phyloP scores from a whole-genome alignment of 1,140 invertebrate species.

The Samia ricini region DNA sequence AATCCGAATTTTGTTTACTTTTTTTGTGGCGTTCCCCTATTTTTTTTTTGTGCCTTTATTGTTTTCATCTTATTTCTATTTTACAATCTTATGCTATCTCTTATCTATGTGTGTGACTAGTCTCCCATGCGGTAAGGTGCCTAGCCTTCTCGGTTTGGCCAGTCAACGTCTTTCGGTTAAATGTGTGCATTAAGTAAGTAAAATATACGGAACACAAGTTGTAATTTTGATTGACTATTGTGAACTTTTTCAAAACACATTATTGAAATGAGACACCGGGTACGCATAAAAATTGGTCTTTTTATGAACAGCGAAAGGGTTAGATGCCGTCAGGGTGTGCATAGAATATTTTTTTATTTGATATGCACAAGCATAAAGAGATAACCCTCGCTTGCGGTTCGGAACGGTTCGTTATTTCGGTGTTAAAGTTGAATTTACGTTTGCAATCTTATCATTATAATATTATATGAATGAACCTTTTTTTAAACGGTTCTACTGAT shows the following conservation, averaged over 20 bases:
- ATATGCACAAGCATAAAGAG: constrained; percentile 32
- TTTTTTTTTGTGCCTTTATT: too few relatives aligned
- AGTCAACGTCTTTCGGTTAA: too few relatives aligned
- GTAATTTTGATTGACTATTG: not conserved
- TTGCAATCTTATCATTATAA: constrained; percentile 23
- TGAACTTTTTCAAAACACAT: constrained; percentile 51
- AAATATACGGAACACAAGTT: not conserved
- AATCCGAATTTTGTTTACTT: too few relatives aligned
- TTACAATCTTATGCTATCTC: too few relatives aligned
- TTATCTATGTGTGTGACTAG: too few relatives aligned
- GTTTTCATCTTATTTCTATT: too few relatives aligned
- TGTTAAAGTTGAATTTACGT: constrained; percentile 54
- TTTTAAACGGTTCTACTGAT: not conserved
- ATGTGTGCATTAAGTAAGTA: too few relatives aligned
- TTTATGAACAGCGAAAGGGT: constrained; percentile 61
- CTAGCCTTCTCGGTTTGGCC: too few relatives aligned
- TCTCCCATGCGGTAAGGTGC: too few relatives aligned
- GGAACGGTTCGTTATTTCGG: constrained; percentile 52
- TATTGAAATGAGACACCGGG: constrained; percentile 75
- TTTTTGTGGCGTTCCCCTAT: too few relatives aligned
- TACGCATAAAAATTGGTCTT: constrained; percentile 69
- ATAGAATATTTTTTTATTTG: constrained; percentile 53
- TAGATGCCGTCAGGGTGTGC: constrained; percentile 39
- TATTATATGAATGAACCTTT: not conserved
- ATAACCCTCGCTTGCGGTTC: constrained; percentile 45